Base-by-base conservation (phyloP, 2,797 vertebrate species). In the Takifugu ocellatus region DNA sequence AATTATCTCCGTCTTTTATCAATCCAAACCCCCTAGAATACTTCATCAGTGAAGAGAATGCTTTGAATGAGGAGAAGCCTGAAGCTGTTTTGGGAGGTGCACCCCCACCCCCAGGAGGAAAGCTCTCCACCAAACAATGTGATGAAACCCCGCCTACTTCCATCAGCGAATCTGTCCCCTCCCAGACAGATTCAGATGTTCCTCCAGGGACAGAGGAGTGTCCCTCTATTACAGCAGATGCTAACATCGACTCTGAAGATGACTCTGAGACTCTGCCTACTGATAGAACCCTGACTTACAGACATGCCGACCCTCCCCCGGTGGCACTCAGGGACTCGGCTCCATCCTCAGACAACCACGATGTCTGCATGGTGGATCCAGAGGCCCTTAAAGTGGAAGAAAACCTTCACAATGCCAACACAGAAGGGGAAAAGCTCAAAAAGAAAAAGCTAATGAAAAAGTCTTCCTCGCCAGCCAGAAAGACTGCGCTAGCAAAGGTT, bases 61-160 rank as follows among this genome's bases (percentile, higher is more conserved):
- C 84, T 54, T 77, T 90, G 66, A 90, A 93, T 27, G 90, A 93
- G 17, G 92, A 96, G 66, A 97, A 92, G 59, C 93, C 86, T 27
- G 78, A 96, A 54, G 77, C 89, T 57, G 94, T 94, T 42, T 90
- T 86, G 1, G 93, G 90, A 27, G 94, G 91, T 71, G 91, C 85
- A 1, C 94, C 93, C 2, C 95, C 95, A 0, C 95, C 95, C 26
- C 90, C 94, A 46, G 94, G 91, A 66, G 94, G 92, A 39, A 98
- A 95, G 77, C 93, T 90, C 9, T 88, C 91, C 56, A 75, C 86
- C 14, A 94, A 91, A 15, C 95, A 97, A 60, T 98, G 95, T 77
- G 97, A 98, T 1, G 97, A 99, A 83, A 99, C 97, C 1, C 96
- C 97, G 52, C 96, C 96, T 58, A 99, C 96, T 6, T 99, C 97